phyloP scores from a whole-genome alignment of 2,113 vertebrate species.

The Micromys minutus region DNA sequence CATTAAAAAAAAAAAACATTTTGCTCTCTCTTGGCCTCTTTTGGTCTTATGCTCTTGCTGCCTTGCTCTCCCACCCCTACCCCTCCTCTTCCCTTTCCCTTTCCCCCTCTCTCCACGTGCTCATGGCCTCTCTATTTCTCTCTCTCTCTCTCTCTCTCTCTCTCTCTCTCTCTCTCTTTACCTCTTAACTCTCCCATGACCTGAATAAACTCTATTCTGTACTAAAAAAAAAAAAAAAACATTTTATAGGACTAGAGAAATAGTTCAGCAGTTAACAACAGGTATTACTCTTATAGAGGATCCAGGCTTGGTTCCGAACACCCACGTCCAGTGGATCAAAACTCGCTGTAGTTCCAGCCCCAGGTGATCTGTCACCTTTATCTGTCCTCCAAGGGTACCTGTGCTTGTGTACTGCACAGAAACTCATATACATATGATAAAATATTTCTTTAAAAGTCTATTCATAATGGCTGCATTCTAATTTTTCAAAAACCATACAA shows the following conservation, averaged over 20 bases:
- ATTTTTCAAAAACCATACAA: background rate
- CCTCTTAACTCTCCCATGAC: too few species aligned
- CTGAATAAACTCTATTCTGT: too few species aligned
- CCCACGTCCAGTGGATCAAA: background rate
- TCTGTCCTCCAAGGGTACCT: background rate
- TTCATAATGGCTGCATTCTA: slow-evolving; percentile 19
- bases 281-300: background rate
- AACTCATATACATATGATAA: background rate
- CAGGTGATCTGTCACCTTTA: background rate
- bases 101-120: too few species aligned
- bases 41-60: too few species aligned
- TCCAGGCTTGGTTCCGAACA: background rate
- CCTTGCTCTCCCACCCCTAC: too few species aligned
- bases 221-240: background rate
- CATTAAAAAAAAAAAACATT: background rate
- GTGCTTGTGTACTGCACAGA: background rate
- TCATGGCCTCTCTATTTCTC: too few species aligned
- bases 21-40: too few species aligned
- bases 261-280: background rate
- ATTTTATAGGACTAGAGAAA: background rate
- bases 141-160: too few species aligned
- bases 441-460: background rate
- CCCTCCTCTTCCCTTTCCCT: too few species aligned
- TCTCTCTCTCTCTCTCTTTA: too few species aligned
- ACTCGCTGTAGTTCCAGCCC: background rate